These are phyloP conservation scores for Morpho achilles DNA, from an alignment of 2,888 invertebrate species.

Conservation along the genomic window DNA sequence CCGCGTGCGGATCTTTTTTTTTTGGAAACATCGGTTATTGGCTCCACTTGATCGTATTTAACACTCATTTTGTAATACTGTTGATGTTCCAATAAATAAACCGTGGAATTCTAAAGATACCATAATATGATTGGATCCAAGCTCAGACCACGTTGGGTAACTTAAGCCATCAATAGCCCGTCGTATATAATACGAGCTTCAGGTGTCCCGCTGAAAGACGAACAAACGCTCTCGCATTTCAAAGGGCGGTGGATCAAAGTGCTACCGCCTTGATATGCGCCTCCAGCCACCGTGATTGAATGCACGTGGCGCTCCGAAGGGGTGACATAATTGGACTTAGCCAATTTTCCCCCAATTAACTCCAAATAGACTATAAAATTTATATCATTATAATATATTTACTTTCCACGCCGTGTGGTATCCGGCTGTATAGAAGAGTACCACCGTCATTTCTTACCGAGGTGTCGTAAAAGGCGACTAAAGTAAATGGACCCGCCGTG, in stretches of 20 bases:
- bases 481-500: no score
- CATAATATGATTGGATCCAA: background rate
- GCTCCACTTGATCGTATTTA: no score
- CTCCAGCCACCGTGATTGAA: conserved; percentile 31
- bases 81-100: no score
- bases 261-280: conserved; percentile 24
- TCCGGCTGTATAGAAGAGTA: no score
- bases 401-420: background rate
- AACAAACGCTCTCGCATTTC: conserved; percentile 35
- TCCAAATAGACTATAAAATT: conserved; percentile 27
- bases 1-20: no score
- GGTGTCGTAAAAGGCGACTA: no score
- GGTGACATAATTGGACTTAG: conserved; percentile 32
- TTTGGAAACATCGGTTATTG: no score
- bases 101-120: background rate
- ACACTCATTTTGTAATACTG: no score
- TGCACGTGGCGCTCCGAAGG: conserved; percentile 35
- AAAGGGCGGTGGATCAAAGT: conserved; percentile 41
- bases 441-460: no score
- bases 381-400: conserved; percentile 5
- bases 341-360: conserved; percentile 30
- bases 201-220: conserved; percentile 41
- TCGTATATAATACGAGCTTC: conserved; percentile 37
- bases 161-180: conserved; percentile 33
- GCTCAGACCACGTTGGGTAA: conserved; percentile 21